phyloP scores from a whole-genome alignment of 2,888 invertebrate species.

The Hydrotaea cyrtoneurina region DNA sequence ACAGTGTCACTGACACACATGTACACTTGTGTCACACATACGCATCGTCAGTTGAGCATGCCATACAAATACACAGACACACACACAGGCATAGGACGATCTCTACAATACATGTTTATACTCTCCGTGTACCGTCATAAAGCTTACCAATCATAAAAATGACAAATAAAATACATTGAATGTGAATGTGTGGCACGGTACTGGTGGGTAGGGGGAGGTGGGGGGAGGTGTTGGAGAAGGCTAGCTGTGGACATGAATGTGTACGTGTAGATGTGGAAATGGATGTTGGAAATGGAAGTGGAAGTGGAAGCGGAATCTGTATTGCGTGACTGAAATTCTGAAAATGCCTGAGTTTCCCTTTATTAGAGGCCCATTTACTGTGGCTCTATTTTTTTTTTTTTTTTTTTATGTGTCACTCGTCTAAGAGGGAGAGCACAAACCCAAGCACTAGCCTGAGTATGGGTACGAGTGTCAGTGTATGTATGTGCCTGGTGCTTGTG shows the following conservation, averaged over 20 bases:
- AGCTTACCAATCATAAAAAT: conserved; percentile 63
- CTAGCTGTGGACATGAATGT: conserved; percentile 3
- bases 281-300: conserved; percentile 18
- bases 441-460: not conserved
- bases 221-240: not conserved
- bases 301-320: conserved; percentile 54
- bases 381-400: conserved; percentile 41
- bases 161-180: conserved; percentile 58
- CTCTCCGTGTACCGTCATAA: conserved; percentile 35
- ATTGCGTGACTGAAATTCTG: conserved; percentile 67
- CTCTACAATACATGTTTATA: not conserved
- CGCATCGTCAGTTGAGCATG: conserved; percentile 5
- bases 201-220: not conserved
- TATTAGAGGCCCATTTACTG: conserved; percentile 56
- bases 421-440: not conserved
- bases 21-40: conserved; percentile 16
- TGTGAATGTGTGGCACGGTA: not conserved
- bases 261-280: conserved; percentile 5
- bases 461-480: not conserved
- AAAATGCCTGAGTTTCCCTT: conserved; percentile 59
- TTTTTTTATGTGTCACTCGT: conserved; percentile 37
- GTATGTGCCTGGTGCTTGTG: not conserved
- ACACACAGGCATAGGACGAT: not conserved
- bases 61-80: conserved; percentile 7
- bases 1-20: conserved; percentile 15